Base-by-base conservation (phyloP, 2,113 vertebrate genomes). In the Symphodus melops region DNA sequence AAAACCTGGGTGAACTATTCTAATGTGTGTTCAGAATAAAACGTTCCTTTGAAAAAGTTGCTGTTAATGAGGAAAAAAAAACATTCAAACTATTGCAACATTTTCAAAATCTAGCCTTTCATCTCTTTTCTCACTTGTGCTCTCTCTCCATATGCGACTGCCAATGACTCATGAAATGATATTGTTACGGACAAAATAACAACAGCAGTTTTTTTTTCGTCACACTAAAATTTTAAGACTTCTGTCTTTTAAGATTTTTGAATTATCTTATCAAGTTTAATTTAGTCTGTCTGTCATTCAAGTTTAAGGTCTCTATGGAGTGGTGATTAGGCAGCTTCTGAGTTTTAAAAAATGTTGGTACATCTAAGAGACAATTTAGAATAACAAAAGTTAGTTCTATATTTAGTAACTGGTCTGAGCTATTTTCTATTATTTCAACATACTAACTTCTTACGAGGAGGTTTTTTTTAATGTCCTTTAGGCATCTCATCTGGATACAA, bases 31-130 rank as follows among this genome's bases (percentile, higher is more conserved):
- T 25, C 2, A 41, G 17, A 21, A 44, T 12, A 25, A 21, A 66
- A 55, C 9, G 55, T 56, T 6, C 36, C 11, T 9, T 5, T 37
- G 19, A 37, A 52, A 37, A 65, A 21, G 53, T 20, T 48, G 39
- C 41, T 20, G 17, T 68, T 57, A 68, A 68, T 57, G 53, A 56
- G 17, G 16, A 20, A 46, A 41, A 56, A 56, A 55, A 68, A 28
- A 55, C 9, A 68, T 16, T 46, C 33, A 23, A 68, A 10, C 39
- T 19, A 17, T 14, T 55, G 37, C 39, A 55, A 21, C 39, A 28
- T 46, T 46, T 33, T 23, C 8, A 37, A 23, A n/a, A 48, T 65
- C 48, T 21, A 51, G 37, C 20, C 17, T 25, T 68, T 16, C 39
- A 9, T 9, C 19, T 9, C 8, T 56, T n/a, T 25, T 16, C 41